Evolutionary conservation across 2,888 invertebrate genomes (phyloP), one percentile per base, ranked within the genome.

Genomic region (Caenorhabditis drosophilae): DNA sequence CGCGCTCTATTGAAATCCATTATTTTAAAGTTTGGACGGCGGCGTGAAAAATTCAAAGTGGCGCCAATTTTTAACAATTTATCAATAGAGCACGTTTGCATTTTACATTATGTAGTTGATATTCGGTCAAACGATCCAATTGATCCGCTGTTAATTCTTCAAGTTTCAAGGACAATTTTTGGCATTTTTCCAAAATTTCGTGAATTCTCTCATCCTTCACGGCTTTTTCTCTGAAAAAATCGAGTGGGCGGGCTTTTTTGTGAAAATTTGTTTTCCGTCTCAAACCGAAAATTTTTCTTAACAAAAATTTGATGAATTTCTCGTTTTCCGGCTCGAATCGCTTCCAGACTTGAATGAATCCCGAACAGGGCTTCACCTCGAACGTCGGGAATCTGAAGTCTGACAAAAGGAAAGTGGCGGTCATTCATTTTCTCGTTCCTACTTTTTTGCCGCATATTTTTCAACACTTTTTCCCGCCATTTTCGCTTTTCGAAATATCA

Each of bases 71-170:
- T 36, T 16, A 36, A 36, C 6, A 31, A 9, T 31, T 31, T 31
- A 6, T 6, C n/a, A 16, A 7, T n/a, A 36, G n/a, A 44, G 20
- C n/a, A 15, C 36, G 4, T 11, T 4, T 15, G 20, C 16, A 18
- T 27, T 36, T 20, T 35, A 69, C 73, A 58, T 74, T 74, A 55
- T 74, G 74, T 7, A 71, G 56, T 40, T 74, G 74, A 57, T 51
- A 71, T 15, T 74, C 63, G 0, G 71, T 67, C 25, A 71, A 49
- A 18, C 60, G 42, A 40, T 74, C 74, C 20, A 74, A 23, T 46
- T 71, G 70, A 38, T 67, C 63, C 26, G 58, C 59, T 3, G 55
- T 50, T 9, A 70, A 26, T 16, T 41, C 3, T n/a, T 41, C 38
- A 11, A 58, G 46, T 22, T 51, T 31, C 11, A 74, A 38, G 9